These are phyloP conservation scores for Azemiops feae DNA, from an alignment of 2,113 vertebrate genomes.

Conservation along the genomic window DNA sequence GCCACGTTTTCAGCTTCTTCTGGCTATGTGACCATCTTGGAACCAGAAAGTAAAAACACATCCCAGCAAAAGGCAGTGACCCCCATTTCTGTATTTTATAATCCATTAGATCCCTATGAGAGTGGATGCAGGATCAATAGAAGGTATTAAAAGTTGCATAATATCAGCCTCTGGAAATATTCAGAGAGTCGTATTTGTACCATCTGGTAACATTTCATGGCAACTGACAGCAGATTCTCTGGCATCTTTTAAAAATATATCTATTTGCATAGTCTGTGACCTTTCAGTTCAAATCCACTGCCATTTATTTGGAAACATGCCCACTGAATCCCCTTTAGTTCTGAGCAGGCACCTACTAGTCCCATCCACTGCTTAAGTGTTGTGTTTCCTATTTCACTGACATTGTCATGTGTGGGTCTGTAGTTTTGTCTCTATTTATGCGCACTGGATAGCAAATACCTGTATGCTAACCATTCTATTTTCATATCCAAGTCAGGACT, in stretches of 20 bases:
- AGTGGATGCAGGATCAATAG: not conserved
- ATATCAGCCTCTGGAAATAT: not conserved
- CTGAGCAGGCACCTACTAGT: not conserved
- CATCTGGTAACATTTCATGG: not conserved
- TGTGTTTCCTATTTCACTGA: not conserved
- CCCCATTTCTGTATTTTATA: not conserved
- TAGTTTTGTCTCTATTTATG: not conserved
- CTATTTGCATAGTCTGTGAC: not conserved
- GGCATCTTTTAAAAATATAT: not conserved
- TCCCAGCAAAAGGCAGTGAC: too few species aligned
- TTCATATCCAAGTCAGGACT: slow-evolving; percentile 9
- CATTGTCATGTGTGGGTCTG: not conserved
- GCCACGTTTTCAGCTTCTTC: not conserved
- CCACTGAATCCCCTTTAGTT: not conserved
- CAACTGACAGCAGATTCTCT: not conserved
- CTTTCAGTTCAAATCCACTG: not conserved
- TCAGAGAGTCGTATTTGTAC: not conserved
- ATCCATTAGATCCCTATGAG: not conserved
- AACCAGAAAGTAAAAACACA: not conserved
- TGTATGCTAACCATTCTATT: not conserved
- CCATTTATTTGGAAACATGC: not conserved
- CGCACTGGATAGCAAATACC: not conserved
- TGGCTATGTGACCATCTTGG: not conserved
- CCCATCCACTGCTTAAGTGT: not conserved
- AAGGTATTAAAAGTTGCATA: not conserved